Conservation (phyloP, 2,797 vertebrate species). For the Enteromius argenteus region DNA sequence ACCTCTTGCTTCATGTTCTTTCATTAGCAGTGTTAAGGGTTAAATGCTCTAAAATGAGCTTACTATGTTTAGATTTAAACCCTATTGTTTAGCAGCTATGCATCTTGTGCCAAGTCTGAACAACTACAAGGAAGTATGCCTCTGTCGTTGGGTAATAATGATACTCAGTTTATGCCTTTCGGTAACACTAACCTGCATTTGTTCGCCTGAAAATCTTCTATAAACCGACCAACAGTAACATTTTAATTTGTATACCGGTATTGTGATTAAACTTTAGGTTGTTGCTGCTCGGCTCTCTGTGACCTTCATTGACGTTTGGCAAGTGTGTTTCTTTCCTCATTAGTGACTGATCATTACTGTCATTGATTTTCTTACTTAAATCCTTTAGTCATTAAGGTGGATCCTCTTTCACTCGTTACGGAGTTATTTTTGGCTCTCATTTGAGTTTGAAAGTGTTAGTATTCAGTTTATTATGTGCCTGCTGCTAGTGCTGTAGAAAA, state of each 20-base stretch:
- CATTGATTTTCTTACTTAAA: conserved; percentile 73
- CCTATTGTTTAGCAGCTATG: conserved; percentile 44
- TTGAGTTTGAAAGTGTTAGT: neutral
- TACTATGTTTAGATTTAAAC: conserved; percentile 42
- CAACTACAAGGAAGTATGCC: neutral
- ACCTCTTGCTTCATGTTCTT: conserved; percentile 51
- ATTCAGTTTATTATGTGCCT: neutral
- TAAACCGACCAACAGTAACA: neutral
- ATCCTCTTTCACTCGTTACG: conserved; percentile 41
- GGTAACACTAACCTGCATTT: neutral
- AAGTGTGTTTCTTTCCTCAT: conserved; percentile 67
- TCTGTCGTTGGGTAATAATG: conserved; percentile 10
- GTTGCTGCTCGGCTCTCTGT: conserved; percentile 48
- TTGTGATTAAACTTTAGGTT: neutral
- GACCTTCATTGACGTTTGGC: conserved; percentile 72
- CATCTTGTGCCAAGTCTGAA: conserved; percentile 27
- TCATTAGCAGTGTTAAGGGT: conserved; percentile 49
- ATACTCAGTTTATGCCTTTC: conserved; percentile 6
- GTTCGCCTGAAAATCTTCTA: neutral
- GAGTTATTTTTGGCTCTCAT: conserved; percentile 28
- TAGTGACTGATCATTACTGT: conserved; percentile 79
- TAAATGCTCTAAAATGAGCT: conserved; percentile 45
- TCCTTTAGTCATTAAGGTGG: conserved; percentile 52
- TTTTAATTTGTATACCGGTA: conserved; percentile 1
- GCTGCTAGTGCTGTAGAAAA: neutral